Base-by-base conservation (phyloP, 2,888 invertebrate genomes). In the Formica aserva region DNA sequence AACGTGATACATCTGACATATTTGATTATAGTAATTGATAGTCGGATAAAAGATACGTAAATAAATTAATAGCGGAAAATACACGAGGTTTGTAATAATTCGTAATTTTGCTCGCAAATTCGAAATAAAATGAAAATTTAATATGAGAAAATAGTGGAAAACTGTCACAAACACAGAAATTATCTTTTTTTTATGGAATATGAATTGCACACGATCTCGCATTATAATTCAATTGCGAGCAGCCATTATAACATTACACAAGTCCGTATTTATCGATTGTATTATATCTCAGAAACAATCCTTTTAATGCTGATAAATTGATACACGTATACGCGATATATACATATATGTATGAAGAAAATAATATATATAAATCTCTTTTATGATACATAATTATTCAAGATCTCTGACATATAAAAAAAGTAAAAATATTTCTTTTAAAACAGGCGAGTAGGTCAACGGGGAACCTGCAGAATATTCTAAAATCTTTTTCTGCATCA, bases 401-500 rank as follows among this genome's bases (percentile, higher is more conserved):
- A 45, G 45, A 45, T 45, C 52, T n/a, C 4, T 22, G 55, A 72
- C 18, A 13, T 13, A 1, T 48, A 35, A 1, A 5, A 18, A 57
- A 6, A 22, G 11, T n/a, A 35, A 13, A 22, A 18, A n/a, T 35
- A 11, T n/a, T 38, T 38, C 15, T 9, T 29, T 60, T 3, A 13
- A 13, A 26, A 29, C 22, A 35, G 13, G n/a, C 48, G 35, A 69
- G 18, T 26, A 38, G 35, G 6, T 38, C 4, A 18, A 26, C n/a
- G n/a, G n/a, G 2, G 3, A 15, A 9, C 26, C 3, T 15, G 18
- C 38, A 0, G n/a, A 38, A 69, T 8, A 9, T n/a, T 67, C 22
- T 13, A 15, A 78, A 41, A 55, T 57, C 69, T 45, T 15, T 71
- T 41, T 57, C n/a, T 9, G 38, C 67, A n/a, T n/a, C 38, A 35